phyloP scores from a whole-genome alignment of 2,888 invertebrate genomes.

The Leucozona laternaria region DNA sequence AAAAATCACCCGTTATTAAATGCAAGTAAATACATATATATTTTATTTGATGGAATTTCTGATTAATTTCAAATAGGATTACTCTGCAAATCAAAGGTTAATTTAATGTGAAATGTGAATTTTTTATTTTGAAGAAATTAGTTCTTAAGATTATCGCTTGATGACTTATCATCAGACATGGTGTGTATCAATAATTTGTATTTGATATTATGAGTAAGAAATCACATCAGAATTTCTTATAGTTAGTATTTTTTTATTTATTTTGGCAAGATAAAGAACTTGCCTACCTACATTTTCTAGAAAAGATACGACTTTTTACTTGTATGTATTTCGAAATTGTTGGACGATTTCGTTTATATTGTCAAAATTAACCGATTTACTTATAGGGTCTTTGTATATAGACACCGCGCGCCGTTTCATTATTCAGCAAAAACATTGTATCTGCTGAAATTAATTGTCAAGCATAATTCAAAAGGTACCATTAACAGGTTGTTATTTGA shows the following conservation, averaged over 20 bases:
- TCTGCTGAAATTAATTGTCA: neutral
- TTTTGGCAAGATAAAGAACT: too few relatives aligned
- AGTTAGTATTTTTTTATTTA: too few relatives aligned
- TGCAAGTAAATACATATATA: neutral
- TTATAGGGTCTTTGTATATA: neutral
- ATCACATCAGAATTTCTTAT: neutral
- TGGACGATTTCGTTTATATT: neutral
- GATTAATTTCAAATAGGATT: neutral
- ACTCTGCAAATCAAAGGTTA: constrained; percentile 10
- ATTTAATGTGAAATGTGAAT: neutral
- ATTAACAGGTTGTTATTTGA: neutral
- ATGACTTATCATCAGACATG: neutral
- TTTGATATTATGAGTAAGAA: neutral
- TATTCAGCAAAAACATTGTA: neutral
- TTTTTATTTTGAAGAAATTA: neutral
- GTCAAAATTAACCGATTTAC: neutral
- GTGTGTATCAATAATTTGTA: neutral
- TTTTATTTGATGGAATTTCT: neutral
- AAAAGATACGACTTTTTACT: too few relatives aligned
- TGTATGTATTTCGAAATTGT: neutral
- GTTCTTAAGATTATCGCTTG: neutral
- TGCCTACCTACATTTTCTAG: too few relatives aligned
- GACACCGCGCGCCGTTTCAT: too few relatives aligned
- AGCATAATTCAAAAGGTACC: too few relatives aligned
- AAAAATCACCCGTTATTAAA: too few relatives aligned